Evolutionary conservation across 2,888 invertebrate genomes (phyloP), one percentile per base, ranked within the genome.

Genomic region (Salticus scenicus): DNA sequence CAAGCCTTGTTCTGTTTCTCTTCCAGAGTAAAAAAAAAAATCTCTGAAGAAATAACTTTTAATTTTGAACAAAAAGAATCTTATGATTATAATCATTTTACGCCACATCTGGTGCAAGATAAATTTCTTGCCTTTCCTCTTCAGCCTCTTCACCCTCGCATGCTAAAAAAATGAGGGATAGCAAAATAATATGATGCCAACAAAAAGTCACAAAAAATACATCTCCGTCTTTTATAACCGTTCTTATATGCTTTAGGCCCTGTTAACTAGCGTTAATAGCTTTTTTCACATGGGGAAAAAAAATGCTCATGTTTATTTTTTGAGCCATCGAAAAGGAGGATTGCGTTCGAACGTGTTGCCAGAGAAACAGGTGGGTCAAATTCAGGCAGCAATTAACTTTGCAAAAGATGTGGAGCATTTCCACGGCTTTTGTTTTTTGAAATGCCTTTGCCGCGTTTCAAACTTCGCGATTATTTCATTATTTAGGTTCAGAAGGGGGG

Each of bases 351-450:
- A 51, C n/a, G 47, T 70, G 70, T 57, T 77, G 64, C 41, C 33
- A 66, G 47, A 72, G 67, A 72, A 77, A 77, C 83, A 84, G 77
- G 76, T 84, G 83, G 27, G 41, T 12, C 33, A n/a, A 77, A 84
- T 77, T 84, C 77, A 77, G 51, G 77, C 69, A n/a, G 77, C 72
- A 84, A 84, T 84, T 77, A 84, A 84, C 67, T 74, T 74, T 84
- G 27, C 70, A 24, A 30, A 64, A 37, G 74, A 74, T 71, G 51
- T 66, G 41, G 37, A 57, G 24, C 24, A 57, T 57, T 24, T 24
- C 24, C 57, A 57, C 24, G 24, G 4, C 20, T 24, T 57, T 57
- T 57, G 24, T 24, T 57, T 57, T 57, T 57, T 57, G 5, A 5
- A 20, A 57, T 17, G 57, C 57, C 57, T 57, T 24, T 57, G 4